Evolutionary conservation across 2,888 invertebrate genomes (phyloP).

Genomic region (Acrobeloides nanus): DNA sequence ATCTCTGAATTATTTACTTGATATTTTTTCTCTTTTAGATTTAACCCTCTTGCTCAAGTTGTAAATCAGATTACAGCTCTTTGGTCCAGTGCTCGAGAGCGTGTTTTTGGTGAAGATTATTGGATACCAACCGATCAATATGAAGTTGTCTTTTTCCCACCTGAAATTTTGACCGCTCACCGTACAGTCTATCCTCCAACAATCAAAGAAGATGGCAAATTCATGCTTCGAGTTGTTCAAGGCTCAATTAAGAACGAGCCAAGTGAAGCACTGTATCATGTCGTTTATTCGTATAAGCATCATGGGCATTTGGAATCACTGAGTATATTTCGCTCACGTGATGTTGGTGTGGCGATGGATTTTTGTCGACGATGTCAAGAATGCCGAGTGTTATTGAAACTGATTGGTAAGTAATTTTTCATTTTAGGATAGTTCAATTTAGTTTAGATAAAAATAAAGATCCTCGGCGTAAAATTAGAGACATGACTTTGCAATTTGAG

Average conservation of each 20-base stretch:
- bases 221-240: constrained; percentile 35
- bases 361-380: constrained; percentile 39
- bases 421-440: constrained; percentile 4
- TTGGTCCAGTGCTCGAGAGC: no score
- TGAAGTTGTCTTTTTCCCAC: constrained; percentile 43
- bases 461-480: constrained; percentile 15
- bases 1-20: no score
- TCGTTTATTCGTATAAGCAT: constrained; percentile 30
- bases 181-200: constrained; percentile 27
- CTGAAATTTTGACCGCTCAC: constrained; percentile 37
- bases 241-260: constrained; percentile 37
- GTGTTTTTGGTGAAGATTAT: constrained; percentile 44
- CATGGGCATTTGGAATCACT: constrained; percentile 13
- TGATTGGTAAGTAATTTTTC: constrained; percentile 25
- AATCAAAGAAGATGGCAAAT: neutral
- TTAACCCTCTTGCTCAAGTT: no score
- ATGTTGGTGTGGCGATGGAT: constrained; percentile 41
- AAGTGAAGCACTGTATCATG: constrained; percentile 27
- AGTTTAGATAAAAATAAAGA: constrained; percentile 16
- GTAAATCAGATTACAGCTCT: no score
- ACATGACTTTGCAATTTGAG: constrained; percentile 27
- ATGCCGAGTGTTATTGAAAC: constrained; percentile 33
- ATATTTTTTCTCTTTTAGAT: no score
- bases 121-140: constrained; percentile 44
- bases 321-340: constrained; percentile 39